Evolutionary conservation across 2,113 vertebrate genomes (phyloP), one percentile per base, ranked within the genome.

Genomic region (Rynchops niger): DNA sequence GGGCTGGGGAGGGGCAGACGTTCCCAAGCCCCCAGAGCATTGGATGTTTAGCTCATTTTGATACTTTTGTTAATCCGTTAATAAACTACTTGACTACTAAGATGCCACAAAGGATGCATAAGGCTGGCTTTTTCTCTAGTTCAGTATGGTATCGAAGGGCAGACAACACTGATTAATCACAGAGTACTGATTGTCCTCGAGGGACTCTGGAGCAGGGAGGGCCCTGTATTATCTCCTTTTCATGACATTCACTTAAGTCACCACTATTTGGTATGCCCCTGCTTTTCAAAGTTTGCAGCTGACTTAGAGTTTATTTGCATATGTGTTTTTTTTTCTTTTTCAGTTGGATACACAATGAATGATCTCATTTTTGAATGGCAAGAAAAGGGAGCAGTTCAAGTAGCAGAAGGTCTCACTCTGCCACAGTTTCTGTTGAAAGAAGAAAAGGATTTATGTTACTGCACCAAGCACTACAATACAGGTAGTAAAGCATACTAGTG

Each of bases 331-430:
- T 50, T 91, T 70, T 85, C 95, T 97, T 96, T 86, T 93, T 63
- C 97, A 99, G 99, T 99, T 97, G 99, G 99, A 43, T 99, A 99
- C 95, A 99, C 99, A 50, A 99, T 99, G 99, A 99, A 99, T 56
- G 99, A 99, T 95, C 99, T 99, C 53, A 99, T 99, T 97, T 99
- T 99, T 95, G 99, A 99, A 98, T 99, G 99, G 99, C 99, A 99
- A 98, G 99, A 99, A 96, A 99, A 99, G 20, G 99, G 98, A 88
- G 99, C 99, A 2, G 99, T 99, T 40, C 99, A 99, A 98, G 98
- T 99, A 94, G 99, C 99, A 11, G 99, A 99, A 85, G 99, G 99
- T 74, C 99, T 99, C 45, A 99, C 99, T 21, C 98, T 99, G 53
- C 99, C 99, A 43, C 99, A 99, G 93, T 99, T 99, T 98, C 97